Evolutionary conservation across 2,113 vertebrate genomes (phyloP).

Genomic region (Morone chrysops): DNA sequence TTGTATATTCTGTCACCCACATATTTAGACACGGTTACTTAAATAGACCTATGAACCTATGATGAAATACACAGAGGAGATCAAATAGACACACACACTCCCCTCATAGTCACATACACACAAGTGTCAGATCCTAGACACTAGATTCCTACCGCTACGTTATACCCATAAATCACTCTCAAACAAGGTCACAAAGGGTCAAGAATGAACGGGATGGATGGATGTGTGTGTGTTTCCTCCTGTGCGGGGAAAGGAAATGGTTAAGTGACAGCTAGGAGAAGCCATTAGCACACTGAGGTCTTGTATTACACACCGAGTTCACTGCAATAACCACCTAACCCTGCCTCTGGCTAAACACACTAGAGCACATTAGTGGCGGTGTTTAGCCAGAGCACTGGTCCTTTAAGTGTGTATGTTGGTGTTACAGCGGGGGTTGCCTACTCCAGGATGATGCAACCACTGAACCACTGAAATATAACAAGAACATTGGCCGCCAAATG

Average conservation of each 20-base stretch:
- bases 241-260: slow-evolving; percentile 70
- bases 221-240: slow-evolving; percentile 60
- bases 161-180: slow-evolving; percentile 77
- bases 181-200: slow-evolving; percentile 68
- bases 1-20: too few species aligned
- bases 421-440: not conserved
- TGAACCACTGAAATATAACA: not conserved
- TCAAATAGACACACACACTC: slow-evolving; percentile 11
- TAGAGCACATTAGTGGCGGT: not conserved
- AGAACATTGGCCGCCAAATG: not conserved
- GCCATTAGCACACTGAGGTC: slow-evolving; percentile 70
- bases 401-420: not conserved
- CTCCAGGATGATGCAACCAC: slow-evolving; percentile 19
- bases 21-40: slow-evolving; percentile 45
- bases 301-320: slow-evolving; percentile 68
- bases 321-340: slow-evolving; percentile 16
- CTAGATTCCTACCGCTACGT: slow-evolving; percentile 50
- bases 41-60: slow-evolving; percentile 33
- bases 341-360: slow-evolving; percentile 10
- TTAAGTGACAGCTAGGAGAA: slow-evolving; percentile 76
- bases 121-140: slow-evolving; percentile 33
- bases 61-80: slow-evolving; percentile 33
- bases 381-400: not conserved
- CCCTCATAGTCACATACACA: not conserved
- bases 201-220: slow-evolving; percentile 50